Evolutionary conservation across 2,113 vertebrate species (phyloP), one percentile per base, ranked within the genome.

Genomic region (Ictalurus furcatus): DNA sequence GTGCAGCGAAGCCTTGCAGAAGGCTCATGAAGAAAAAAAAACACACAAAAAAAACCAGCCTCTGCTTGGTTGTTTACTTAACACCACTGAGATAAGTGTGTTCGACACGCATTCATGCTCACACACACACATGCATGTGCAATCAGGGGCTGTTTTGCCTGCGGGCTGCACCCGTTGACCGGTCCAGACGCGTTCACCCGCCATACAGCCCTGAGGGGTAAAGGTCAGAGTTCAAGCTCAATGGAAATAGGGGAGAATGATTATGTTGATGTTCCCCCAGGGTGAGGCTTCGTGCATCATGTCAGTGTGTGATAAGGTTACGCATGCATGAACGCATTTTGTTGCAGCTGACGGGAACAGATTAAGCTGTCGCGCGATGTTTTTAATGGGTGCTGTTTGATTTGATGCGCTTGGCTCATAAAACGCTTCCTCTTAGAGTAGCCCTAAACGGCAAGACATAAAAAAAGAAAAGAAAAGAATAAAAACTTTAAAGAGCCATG

Each of bases 141-240:
- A 52, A 48, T 25, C 86, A 12, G 16, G 2, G 28, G 14, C 40
- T 4, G 9, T 63, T 81, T 76, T 79, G 85, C 83, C 89, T 91
- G 58, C 91, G 90, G 89, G 89, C 87, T 79, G n/a, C 88, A 44
- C 21, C 76, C 63, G 52, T 74, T 91, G 91, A 93, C 89, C 56
- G 88, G 94, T 94, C 94, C 93, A 94, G 94, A 96, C 94, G 59
- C 79, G 91, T 93, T 95, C 91, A 92, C 89, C 54, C 89, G 81
- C 85, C 58, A 48, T 89, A 89, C 90, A 40, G 87, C 91, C 78
- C 17, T 16, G 90, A 84, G 92, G 93, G 94, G 93, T 91, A 93
- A 79, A 87, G 95, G 94, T 93, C 93, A 93, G 56, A 86, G 94
- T 94, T 95, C 93, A 95, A 93, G 92, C 91, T 94, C 91, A 94